A percentile compares a stretch with the other conserved stretches of the same genome.
Conservation (phyloP, 2,888 invertebrate genomes). For the Sesia apiformis region DNA sequence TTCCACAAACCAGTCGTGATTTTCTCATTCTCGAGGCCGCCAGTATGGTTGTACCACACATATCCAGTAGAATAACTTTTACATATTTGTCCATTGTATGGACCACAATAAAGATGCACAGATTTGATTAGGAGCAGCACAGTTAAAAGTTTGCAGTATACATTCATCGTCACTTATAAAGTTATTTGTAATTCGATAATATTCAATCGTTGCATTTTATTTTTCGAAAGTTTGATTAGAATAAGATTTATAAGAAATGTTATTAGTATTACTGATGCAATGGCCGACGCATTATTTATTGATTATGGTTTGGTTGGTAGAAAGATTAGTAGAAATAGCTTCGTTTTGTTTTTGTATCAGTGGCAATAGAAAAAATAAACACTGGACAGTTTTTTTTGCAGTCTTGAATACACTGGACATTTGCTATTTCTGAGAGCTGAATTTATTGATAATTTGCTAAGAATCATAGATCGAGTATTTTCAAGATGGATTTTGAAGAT, state of each 20-base stretch:
- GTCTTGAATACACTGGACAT: no score
- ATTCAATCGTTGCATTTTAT: slow-evolving; percentile 53
- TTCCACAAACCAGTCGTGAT: slow-evolving; percentile 89
- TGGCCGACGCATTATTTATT: slow-evolving; percentile 65
- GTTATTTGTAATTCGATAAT: slow-evolving; percentile 31
- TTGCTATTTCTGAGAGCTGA: no score
- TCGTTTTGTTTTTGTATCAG: no score
- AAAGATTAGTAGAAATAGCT: no score
- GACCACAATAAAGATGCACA: slow-evolving; percentile 85
- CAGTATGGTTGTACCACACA: slow-evolving; percentile 86
- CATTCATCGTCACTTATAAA: slow-evolving; percentile 47
- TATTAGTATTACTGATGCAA: slow-evolving; percentile 44
- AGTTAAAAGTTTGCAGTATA: slow-evolving; percentile 38
- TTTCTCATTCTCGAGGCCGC: slow-evolving; percentile 87
- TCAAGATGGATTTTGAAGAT: no score
- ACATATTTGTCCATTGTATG: slow-evolving; percentile 90
- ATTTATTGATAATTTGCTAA: no score
- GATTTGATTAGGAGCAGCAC: slow-evolving; percentile 55
- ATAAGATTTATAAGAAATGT: neutral
- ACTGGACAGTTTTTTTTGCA: no score
- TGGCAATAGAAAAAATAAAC: no score
- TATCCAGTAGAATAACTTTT: slow-evolving; percentile 79
- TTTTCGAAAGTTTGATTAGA: slow-evolving; percentile 1
- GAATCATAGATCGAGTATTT: no score
- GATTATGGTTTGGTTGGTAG: slow-evolving; percentile 32